Percentiles rank a stretch among this genome's conserved stretches.
phyloP scores from a whole-genome alignment of 2,113 vertebrate species.

The Rhinopithecus roxellana region DNA sequence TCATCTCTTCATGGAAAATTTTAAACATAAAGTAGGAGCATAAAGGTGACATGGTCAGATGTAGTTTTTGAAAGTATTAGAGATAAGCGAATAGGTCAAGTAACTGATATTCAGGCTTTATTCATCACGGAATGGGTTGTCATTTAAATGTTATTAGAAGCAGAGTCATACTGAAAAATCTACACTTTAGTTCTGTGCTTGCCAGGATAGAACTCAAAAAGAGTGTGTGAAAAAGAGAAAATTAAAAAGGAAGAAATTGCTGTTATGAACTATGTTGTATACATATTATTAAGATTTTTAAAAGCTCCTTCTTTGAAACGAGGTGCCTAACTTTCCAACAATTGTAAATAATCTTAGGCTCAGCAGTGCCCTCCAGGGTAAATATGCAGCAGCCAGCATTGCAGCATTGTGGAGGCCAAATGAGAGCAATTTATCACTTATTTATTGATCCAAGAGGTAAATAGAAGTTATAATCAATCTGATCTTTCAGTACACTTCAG shows the following conservation, averaged over 20 bases:
- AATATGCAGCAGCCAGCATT: background rate
- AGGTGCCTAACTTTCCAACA: background rate
- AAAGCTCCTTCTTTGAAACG: background rate
- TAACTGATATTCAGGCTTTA: background rate
- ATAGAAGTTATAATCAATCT: conserved; percentile 56
- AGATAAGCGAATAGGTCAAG: background rate
- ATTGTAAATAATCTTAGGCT: conserved; percentile 37
- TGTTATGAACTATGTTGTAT: background rate
- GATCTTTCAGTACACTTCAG: conserved; percentile 7
- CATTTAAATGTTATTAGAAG: background rate
- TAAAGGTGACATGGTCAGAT: background rate
- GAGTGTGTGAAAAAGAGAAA: background rate
- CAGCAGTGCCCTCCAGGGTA: background rate
- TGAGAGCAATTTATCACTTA: conserved; percentile 3
- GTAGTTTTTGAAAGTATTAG: background rate
- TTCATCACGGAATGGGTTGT: background rate
- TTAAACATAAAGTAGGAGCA: background rate
- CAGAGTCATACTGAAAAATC: background rate
- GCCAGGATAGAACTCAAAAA: background rate
- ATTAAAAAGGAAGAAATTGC: background rate
- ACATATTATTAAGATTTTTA: background rate
- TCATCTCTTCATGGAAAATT: background rate
- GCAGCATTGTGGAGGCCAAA: background rate
- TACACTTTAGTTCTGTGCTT: background rate
- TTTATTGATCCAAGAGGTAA: conserved; percentile 53